Evolutionary conservation across 2,113 vertebrate genomes (phyloP), one percentile per base, ranked within the genome.

Genomic region (Jaculus jaculus): DNA sequence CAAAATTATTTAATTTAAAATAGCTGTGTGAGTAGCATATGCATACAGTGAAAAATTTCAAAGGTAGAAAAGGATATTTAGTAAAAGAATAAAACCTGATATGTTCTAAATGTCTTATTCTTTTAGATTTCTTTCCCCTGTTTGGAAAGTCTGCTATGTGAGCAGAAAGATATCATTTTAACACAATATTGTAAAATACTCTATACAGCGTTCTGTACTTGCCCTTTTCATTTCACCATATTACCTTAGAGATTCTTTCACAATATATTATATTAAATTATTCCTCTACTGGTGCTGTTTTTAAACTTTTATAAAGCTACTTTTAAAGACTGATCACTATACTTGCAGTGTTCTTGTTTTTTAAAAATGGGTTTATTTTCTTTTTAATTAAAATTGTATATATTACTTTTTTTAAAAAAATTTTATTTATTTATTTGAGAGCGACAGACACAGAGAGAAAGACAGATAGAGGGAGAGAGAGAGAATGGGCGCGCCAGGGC

Each of bases 81-180:
- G 75, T 77, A 90, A 84, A 66, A 74, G 73, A 94, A 39, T 68
- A 84, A 93, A 65, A 92, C 30, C 39, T 92, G 73, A 15, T 34
- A 32, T 84, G 78, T 69, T 58, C 28, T 90, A 84, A 73, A 87
- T 26, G 90, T 10, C 13, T n/a, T 78, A 69, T 87, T 96, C 34
- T 69, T 74, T 84, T 89, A 82, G 15, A 75, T 68, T 68, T 91
- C 66, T 39, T 82, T 42, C 79, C 2, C 83, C 51, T 81, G 42
- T 94, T 93, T 95, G 39, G 79, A 83, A 60, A 84, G 73, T 74
- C 54, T 87, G 39, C 24, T 81, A 94, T 2, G 28, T 39, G 78
- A 93, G 61, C 92, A 95, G 51, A 93, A 94, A 93, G 91, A 80
- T 84, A 90, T 39, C 28, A 93, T 71, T 87, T 94, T 72, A 91